Evolutionary conservation across 30 jellyfish, hydroid and myxozoan species (phyloP).

Genomic region (Chrysaora quinquecirrha): DNA sequence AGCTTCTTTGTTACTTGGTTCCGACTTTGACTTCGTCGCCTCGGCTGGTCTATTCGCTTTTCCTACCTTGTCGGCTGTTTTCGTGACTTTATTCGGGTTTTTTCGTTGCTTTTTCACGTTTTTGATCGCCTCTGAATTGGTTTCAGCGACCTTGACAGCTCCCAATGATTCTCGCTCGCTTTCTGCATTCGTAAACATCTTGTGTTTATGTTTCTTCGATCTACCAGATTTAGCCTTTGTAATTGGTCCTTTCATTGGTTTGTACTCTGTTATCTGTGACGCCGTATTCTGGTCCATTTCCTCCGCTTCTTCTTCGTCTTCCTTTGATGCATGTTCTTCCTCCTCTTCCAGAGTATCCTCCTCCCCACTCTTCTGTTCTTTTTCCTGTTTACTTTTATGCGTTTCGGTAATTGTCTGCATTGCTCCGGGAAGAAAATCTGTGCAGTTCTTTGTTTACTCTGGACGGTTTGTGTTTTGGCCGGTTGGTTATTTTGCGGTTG

Average conservation of each 20-base stretch:
- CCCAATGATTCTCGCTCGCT: constrained; percentile 4
- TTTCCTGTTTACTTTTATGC: constrained; percentile 59
- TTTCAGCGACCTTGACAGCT: constrained; percentile 1
- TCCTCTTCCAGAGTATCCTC: not conserved
- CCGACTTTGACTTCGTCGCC: constrained; percentile 32
- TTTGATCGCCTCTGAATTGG: constrained; percentile 54
- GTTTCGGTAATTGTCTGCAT: constrained; percentile 59
- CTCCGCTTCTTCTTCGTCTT: constrained; percentile 36
- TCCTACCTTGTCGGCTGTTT: constrained; percentile 22
- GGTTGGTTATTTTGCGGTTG: not conserved
- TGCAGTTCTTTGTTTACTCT: constrained; percentile 32
- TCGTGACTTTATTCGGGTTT: constrained; percentile 47
- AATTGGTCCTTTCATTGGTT: not conserved
- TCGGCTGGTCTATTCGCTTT: constrained; percentile 28
- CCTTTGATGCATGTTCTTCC: constrained; percentile 28
- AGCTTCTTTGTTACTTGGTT: not conserved
- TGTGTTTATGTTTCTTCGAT: not conserved
- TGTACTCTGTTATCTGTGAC: constrained; percentile 1
- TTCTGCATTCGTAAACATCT: not conserved
- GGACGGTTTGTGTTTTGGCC: constrained; percentile 12
- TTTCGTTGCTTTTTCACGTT: constrained; percentile 51
- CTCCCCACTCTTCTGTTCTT: constrained; percentile 22
- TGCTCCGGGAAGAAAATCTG: constrained; percentile 48
- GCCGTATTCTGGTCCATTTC: constrained; percentile 31
- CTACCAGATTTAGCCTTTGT: constrained; percentile 7